Base-by-base conservation (phyloP, 2,113 vertebrate genomes). In the Pseudorasbora parva region DNA sequence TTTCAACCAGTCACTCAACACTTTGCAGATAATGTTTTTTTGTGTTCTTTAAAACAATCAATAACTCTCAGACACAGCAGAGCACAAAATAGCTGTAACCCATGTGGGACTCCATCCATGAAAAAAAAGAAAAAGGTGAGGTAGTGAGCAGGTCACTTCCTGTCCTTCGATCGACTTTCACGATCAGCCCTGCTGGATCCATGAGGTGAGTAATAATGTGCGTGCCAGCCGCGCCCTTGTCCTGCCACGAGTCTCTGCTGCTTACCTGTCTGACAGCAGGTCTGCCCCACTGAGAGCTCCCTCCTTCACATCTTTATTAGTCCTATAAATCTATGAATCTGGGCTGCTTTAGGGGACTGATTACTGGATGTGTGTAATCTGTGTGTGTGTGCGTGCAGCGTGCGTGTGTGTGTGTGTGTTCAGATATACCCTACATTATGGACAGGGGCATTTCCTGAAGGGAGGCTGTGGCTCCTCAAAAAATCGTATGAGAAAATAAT, bases 251-350 rank as follows among this genome's bases (percentile, higher is more conserved):
- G 33, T 80, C 43, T 60, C 64, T 80, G 23, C 33, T 56, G 54
- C 25, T 73, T 43, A 49, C 64, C 68, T 81, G 83, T 45, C 68
- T 83, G 85, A 86, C 85, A 78, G 64, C 66, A 54, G 7, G 56
- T 45, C 66, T 73, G 66, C 56, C 85, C 76, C 68, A 80, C 17
- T 1, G 60, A 68, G 49, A 73, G 47, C 30, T 84, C 85, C 19
- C 17, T 81, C 62, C 56, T 66, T 76, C 45, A 77, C 33, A 69
- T 80, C 82, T 86, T 83, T 86, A 86, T 84, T 83, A 81, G 78
- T 80, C 33, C 75, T 74, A 77, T 86, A 86, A 86, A 86, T 82
- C 80, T 82, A 74, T n/a, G 64, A 59, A 82, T 72, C 81, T 43
- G 30, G 43, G 54, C 73, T 82, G 76, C 85, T 86, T 86, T 51